These are phyloP conservation scores for Myanophis thanlyinensis DNA, from an alignment of 2,113 vertebrate genomes.

Conservation along the genomic window DNA sequence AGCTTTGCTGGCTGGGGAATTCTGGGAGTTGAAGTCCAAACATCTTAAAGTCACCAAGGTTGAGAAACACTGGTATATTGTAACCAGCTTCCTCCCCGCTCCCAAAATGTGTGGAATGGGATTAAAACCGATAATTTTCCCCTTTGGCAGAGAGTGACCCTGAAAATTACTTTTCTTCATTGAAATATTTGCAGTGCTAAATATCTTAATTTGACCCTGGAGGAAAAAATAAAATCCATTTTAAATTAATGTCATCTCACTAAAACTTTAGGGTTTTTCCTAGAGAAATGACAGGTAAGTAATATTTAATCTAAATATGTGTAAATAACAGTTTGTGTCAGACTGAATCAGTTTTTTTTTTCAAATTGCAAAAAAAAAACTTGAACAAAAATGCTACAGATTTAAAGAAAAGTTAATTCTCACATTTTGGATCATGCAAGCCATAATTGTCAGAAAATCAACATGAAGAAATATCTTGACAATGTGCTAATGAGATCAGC, in stretches of 20 bases:
- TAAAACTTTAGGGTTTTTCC: neutral
- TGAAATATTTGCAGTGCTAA: neutral
- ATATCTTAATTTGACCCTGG: neutral
- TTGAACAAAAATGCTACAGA: neutral
- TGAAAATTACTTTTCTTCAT: neutral
- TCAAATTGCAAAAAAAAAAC: neutral
- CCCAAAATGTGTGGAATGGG: neutral
- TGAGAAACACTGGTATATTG: neutral
- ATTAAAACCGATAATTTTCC: neutral
- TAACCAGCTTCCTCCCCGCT: neutral
- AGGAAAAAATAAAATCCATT: neutral
- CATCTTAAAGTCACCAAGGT: too few relatives aligned
- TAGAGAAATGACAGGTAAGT: too few relatives aligned
- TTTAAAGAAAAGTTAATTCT: neutral
- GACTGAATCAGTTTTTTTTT: neutral
- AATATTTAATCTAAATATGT: neutral
- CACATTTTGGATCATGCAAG: neutral
- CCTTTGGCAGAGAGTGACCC: neutral
- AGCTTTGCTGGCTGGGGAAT: too few relatives aligned
- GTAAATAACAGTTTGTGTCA: neutral
- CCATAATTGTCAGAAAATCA: neutral
- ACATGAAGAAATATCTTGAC: neutral
- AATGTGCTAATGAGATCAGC: neutral
- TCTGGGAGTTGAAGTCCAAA: too few relatives aligned
- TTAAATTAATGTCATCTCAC: neutral